Evolutionary conservation across 30 jellyfish, hydroid and myxozoan genomes (phyloP).

Genomic region (Turritopsis dohrnii): DNA sequence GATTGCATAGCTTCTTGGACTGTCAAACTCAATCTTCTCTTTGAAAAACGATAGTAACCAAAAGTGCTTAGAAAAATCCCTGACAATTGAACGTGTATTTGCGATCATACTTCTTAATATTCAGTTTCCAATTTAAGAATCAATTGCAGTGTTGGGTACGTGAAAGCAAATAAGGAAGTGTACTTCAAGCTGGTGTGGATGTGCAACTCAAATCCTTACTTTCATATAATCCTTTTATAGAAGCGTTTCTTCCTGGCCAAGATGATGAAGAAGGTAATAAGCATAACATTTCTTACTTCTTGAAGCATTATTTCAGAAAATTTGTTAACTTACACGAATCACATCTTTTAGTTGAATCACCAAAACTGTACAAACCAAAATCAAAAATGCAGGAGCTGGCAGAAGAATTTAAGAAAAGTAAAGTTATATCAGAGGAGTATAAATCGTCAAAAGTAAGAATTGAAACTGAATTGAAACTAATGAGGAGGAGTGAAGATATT

Average conservation of each 20-base stretch:
- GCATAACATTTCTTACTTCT: neutral
- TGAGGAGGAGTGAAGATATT: neutral
- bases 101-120: too few relatives aligned
- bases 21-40: too few relatives aligned
- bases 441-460: conserved; percentile 22
- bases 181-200: too few relatives aligned
- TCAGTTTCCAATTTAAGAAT: too few relatives aligned
- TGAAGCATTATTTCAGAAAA: neutral
- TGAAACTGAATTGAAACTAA: neutral
- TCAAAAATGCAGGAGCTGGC: conserved; percentile 83
- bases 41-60: too few relatives aligned
- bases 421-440: conserved; percentile 32
- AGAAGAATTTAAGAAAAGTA: conserved; percentile 60
- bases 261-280: neutral
- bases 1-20: too few relatives aligned
- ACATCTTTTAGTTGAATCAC: conserved; percentile 25
- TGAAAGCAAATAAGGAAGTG: too few relatives aligned
- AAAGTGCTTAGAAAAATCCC: too few relatives aligned
- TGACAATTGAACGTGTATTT: too few relatives aligned
- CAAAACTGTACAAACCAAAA: conserved; percentile 44
- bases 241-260: conserved; percentile 7
- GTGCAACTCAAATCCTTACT: too few relatives aligned
- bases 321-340: too few relatives aligned
- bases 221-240: neutral
- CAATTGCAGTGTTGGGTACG: too few relatives aligned